Base-by-base conservation (phyloP, 2,113 vertebrate genomes). In the Tor tambroides region DNA sequence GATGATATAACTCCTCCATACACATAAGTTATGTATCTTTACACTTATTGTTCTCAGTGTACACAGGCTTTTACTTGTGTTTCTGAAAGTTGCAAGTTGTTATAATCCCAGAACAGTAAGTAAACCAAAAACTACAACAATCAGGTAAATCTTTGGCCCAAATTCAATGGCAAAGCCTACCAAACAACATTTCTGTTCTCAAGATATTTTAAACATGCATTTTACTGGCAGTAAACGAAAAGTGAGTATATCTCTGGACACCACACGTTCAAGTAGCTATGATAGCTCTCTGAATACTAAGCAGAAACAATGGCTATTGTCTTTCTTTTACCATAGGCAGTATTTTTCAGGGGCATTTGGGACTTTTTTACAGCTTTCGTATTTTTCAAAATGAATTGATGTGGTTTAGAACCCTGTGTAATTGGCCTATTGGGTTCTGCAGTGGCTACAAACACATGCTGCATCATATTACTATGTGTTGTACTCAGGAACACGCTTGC, bases 381-480 rank as follows among this genome's bases (percentile, higher is more conserved):
- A 32, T 80, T 69, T 74, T 26, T 85, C 21, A 72, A 63, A 61
- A 38, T 49, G 2, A 51, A 32, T 76, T 2, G 59, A 69, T 63
- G 65, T 54, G 63, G 67, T 80, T 21, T 63, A 80, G 67, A 35
- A n/a, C 32, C 35, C 38, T 88, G 32, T 32, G 35, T 72, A 79
- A 85, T 21, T 65, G 63, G 10, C 59, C 35, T 84, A 56, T 67
- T 28, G 51, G 78, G 83, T 46, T 85, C 26, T 81, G 67, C 14
- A 17, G 9, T 5, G n/a, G 3, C 46, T 49, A 77, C 43, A 78
- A 78, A 32, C 75, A 32, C 46, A 76, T 15, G 23, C 72, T 46
- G 41, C n/a, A 41, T 26, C 41, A 26, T 8, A 46, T 76, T 76
- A 46, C 26, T 21, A 15, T 2, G 41, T 80, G 17, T 23, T 51